A percentile compares a stretch with the other conserved stretches of the same genome.
Evolutionary conservation across 2,113 vertebrate genomes (phyloP).

Genomic region (Mastomys natalensis): DNA sequence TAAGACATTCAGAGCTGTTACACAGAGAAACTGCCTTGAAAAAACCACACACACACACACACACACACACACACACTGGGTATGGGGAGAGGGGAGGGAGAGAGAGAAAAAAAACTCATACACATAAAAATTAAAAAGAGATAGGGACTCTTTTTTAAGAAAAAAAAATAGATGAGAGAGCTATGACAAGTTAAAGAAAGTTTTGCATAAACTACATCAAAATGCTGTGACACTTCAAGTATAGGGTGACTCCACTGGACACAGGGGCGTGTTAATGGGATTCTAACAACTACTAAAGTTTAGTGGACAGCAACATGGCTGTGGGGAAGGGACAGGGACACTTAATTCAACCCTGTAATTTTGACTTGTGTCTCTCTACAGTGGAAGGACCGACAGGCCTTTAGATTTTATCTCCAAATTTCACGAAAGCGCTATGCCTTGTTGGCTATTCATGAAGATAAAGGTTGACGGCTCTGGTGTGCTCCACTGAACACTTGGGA

Average conservation of each 20-base stretch:
- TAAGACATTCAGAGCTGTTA: neutral
- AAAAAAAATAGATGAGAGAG: neutral
- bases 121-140: neutral
- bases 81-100: no score
- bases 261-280: neutral
- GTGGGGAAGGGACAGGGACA: neutral
- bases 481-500: no score
- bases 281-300: neutral
- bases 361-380: neutral
- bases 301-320: neutral
- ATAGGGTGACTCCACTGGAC: neutral
- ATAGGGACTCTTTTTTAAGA: neutral
- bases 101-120: neutral
- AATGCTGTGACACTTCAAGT: neutral
- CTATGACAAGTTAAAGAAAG: neutral
- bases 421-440: fast-evolving
- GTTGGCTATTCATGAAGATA: neutral
- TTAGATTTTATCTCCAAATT: neutral
- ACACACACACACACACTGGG: neutral
- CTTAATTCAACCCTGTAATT: neutral
- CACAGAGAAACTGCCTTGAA: neutral
- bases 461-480: fast-evolving
- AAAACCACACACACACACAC: neutral
- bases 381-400: neutral
- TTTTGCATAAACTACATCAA: neutral